phyloP scores from a whole-genome alignment of 2,113 vertebrate species.

The Gorsachius goisagi region DNA sequence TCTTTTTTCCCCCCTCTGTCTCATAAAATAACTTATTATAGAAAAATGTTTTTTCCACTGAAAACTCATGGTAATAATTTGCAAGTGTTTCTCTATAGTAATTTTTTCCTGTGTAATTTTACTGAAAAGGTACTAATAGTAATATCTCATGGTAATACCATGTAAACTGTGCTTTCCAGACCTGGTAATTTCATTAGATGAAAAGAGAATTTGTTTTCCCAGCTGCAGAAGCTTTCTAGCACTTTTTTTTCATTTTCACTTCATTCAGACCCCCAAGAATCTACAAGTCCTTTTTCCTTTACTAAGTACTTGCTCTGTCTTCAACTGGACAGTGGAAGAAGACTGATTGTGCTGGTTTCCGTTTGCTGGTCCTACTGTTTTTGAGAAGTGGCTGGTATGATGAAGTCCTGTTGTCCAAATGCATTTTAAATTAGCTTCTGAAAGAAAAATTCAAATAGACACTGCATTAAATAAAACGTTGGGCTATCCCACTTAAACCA shows the following conservation, averaged over 20 bases:
- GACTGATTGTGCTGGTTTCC: background rate
- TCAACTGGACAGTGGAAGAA: background rate
- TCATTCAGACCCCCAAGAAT: background rate
- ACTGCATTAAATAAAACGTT: background rate
- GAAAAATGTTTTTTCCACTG: background rate
- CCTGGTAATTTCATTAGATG: background rate
- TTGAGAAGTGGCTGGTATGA: background rate
- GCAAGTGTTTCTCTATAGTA: background rate
- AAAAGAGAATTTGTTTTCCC: background rate
- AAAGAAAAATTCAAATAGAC: background rate
- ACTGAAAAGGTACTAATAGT: background rate
- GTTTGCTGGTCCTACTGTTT: background rate
- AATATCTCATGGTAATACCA: background rate
- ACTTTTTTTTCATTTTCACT: background rate
- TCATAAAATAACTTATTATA: background rate
- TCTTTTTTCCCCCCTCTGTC: accelerated
- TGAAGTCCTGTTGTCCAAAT: background rate
- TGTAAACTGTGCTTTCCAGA: background rate
- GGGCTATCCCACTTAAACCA: background rate
- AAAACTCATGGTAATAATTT: background rate
- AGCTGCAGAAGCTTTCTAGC: background rate
- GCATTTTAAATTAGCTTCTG: background rate
- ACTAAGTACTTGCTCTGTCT: background rate
- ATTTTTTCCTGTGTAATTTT: background rate
- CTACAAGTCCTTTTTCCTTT: background rate